phyloP scores from a whole-genome alignment of 2,888 invertebrate species.

The Aethes cnicana region DNA sequence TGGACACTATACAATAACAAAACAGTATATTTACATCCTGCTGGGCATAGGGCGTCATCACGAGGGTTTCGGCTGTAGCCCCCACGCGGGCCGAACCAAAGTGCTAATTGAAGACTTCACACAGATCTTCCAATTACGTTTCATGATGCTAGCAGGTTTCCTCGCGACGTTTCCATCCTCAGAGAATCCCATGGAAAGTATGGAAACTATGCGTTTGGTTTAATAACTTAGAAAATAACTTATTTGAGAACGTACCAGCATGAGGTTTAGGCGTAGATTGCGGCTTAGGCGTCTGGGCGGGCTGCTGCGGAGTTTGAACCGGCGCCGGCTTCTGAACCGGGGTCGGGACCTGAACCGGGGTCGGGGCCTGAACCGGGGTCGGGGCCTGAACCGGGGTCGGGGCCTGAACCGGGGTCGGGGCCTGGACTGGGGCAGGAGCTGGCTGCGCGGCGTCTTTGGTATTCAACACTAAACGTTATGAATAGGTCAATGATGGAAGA shows the following conservation, averaged over 20 bases:
- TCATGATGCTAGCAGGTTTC: no score
- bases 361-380: neutral
- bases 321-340: slow-evolving; percentile 21
- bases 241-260: slow-evolving; percentile 55
- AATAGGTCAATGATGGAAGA: slow-evolving; percentile 7
- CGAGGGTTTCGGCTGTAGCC: no score
- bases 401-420: neutral
- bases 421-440: neutral
- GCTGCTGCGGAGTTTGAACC: slow-evolving; percentile 31
- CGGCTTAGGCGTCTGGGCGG: slow-evolving; percentile 27
- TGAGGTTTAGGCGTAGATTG: slow-evolving; percentile 41
- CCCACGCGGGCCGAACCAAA: no score
- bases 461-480: slow-evolving; percentile 62
- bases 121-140: no score
- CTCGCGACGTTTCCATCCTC: no score
- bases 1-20: no score
- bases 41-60: no score
- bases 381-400: neutral
- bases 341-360: slow-evolving; percentile 11
- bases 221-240: no score
- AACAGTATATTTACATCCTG: no score
- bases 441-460: slow-evolving; percentile 51
- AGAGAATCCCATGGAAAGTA: no score
- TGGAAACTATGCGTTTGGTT: no score
- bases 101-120: no score